Evolutionary conservation across 1,140 invertebrate genomes (phyloP).

Genomic region (Geopemphigus sp.): DNA sequence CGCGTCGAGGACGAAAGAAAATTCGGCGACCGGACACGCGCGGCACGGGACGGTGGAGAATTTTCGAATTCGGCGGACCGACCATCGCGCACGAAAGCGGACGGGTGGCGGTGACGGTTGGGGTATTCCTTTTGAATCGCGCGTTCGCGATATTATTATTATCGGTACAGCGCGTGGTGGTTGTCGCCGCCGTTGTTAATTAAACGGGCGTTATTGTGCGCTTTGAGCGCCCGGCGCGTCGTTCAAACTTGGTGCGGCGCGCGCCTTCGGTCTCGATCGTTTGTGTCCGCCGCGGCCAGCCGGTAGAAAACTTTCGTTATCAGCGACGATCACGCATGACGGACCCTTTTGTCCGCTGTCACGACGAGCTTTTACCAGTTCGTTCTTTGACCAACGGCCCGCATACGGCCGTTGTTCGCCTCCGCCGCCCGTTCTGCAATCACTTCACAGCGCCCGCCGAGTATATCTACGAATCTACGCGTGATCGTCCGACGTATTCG

Average conservation of each 20-base stretch:
- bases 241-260: slow-evolving; percentile 2
- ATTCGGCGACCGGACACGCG: too few species aligned
- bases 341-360: slow-evolving; percentile 32
- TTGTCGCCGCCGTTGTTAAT: not conserved
- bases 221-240: not conserved
- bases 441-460: too few species aligned
- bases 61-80: not conserved
- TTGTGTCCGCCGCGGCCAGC: not conserved
- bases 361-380: slow-evolving; percentile 8
- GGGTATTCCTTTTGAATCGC: slow-evolving; percentile 8
- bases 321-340: slow-evolving; percentile 35
- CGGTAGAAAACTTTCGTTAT: slow-evolving; percentile 41
- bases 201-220: slow-evolving; percentile 24
- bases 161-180: not conserved
- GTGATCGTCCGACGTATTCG: too few species aligned
- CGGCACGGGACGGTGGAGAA: too few species aligned
- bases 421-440: not conserved
- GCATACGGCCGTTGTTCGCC: not conserved
- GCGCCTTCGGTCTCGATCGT: not conserved
- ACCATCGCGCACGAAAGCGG: not conserved
- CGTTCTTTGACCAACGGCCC: slow-evolving; percentile 12
- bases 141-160: not conserved
- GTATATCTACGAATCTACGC: too few species aligned
- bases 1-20: too few species aligned
- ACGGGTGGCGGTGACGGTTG: too few species aligned